Evolutionary conservation across 2,888 invertebrate species (phyloP), one percentile per base, ranked within the genome.

Genomic region (Tricholauxania praeusta): DNA sequence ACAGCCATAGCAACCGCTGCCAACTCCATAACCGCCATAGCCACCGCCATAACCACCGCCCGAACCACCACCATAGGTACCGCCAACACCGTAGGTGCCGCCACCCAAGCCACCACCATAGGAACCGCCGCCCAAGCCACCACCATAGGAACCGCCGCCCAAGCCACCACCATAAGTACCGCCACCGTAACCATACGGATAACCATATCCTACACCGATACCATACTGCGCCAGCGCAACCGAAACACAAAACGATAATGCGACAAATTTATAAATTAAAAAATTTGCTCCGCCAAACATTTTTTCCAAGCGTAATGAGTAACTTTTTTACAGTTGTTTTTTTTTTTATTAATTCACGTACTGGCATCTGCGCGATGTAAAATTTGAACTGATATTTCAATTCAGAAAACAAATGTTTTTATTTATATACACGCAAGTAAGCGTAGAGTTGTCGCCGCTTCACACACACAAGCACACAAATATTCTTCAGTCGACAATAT

Each of bases 201-300:
- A 49, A 8, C 57, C 51, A n/a, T 71, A 74, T 39, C 65, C 28
- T 6, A 49, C 64, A 15, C 51, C 49, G 12, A 32, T 32, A 47
- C 32, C 71, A 15, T 57, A 74, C 66, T 77, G 76, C 0, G 75
- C 74, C n/a, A n/a, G 2, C 10, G 49, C 28, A 22, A 64, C 22
- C 12, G 22, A 28, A 39, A 57, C 22, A 19, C 49, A 15, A 49
- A 14, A 19, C 51, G 51, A 14, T 15, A 22, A 22, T 32, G 28
- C 49, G 10, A 19, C 15, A 15, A 64, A 19, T 39, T 7, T 12
- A 15, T 3, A 22, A 64, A 64, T 12, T 64, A 28, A 15, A 51
- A 39, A 39, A 10, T 39, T 10, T 10, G 1, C 39, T 10, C 39
- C 10, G 39, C 10, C 39, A 39, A 39, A 39, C 39, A 39, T 39